Evolutionary conservation across 2,888 invertebrate genomes (phyloP), one percentile per base, ranked within the genome.

Genomic region (Drosophila heteroneura): DNA sequence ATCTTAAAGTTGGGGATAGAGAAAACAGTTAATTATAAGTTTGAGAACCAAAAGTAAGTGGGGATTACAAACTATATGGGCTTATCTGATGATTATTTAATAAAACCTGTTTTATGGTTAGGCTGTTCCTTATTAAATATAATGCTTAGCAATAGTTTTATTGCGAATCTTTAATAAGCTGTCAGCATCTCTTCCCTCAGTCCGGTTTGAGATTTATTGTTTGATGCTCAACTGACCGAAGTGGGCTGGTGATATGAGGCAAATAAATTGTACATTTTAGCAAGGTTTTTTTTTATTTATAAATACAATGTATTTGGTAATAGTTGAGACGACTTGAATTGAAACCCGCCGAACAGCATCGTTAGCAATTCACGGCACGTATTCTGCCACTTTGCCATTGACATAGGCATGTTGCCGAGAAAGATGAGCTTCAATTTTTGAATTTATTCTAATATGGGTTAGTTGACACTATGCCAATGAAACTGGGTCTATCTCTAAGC

Each of bases 311-410:
- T 65, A 72, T 74, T 83, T 76, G 52, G 74, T 44, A 66, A 41
- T 35, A 64, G 60, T 51, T 57, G 61, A 60, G 53, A 41, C 39
- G 61, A 80, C 72, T 89, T 82, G 71, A 80, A 82, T 73, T 54
- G 60, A 86, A 89, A 90, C 85, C 59, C 59, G 83, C 66, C 73
- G 64, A 71, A 85, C 85, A 67, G 81, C 85, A 85, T 86, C 74
- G 74, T 90, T 88, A 77, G 44, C 49, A 62, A 86, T 88, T 78
- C 90, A 71, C 69, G 63, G 54, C 90, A 90, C 90, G 85, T 76
- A 62, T 60, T 32, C 19, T 30, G 10, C 7, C 39, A 54, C 35
- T 44, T 74, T 66, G 61, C n/a, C 64, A 62, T 19, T 56, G 41
- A 22, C n/a, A 26, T 32, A 4, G 7, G n/a, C 33, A 59, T 57